Conservation (phyloP, 1,140 invertebrate species). For the Drosophila virilis region DNA sequence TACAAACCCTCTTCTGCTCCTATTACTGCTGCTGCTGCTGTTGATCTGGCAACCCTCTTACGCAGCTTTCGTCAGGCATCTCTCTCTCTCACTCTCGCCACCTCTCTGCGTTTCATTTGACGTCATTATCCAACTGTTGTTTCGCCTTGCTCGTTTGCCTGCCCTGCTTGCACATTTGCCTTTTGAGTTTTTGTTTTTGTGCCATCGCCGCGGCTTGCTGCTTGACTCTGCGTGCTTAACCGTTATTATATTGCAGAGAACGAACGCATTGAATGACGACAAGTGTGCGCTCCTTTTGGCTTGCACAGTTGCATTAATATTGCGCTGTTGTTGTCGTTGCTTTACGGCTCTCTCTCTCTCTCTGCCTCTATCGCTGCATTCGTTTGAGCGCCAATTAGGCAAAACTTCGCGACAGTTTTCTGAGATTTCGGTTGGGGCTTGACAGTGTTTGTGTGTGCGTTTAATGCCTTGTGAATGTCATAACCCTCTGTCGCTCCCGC, state of each 20-base stretch:
- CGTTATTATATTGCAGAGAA: conserved; percentile 42
- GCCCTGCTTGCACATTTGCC: conserved; percentile 25
- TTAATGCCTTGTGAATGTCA: not conserved
- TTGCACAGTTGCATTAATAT: conserved; percentile 18
- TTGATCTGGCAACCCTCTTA: conserved; percentile 42
- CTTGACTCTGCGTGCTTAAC: conserved; percentile 44
- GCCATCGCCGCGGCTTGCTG: not conserved
- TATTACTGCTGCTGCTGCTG: conserved; percentile 5
- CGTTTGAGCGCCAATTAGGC: conserved; percentile 44
- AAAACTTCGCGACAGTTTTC: conserved; percentile 47
- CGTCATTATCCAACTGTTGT: conserved; percentile 54
- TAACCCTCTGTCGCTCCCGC: conserved; percentile 1
- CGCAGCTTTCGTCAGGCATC: not conserved
- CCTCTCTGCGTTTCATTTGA: conserved; percentile 36
- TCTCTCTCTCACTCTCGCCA: conserved; percentile 5
- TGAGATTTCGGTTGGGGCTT: conserved; percentile 47
- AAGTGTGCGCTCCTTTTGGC: conserved; percentile 22
- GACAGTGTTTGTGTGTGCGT: conserved; percentile 25
- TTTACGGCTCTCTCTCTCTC: not conserved
- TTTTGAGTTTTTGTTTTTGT: conserved; percentile 8
- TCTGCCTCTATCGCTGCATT: conserved; percentile 11
- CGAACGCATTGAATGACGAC: conserved; percentile 23
- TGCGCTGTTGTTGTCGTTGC: conserved; percentile 4
- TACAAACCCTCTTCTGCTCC: conserved; percentile 1
- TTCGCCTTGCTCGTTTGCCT: conserved; percentile 37